Conservation (phyloP, 1,140 invertebrate species). For the Spodoptera litura region DNA sequence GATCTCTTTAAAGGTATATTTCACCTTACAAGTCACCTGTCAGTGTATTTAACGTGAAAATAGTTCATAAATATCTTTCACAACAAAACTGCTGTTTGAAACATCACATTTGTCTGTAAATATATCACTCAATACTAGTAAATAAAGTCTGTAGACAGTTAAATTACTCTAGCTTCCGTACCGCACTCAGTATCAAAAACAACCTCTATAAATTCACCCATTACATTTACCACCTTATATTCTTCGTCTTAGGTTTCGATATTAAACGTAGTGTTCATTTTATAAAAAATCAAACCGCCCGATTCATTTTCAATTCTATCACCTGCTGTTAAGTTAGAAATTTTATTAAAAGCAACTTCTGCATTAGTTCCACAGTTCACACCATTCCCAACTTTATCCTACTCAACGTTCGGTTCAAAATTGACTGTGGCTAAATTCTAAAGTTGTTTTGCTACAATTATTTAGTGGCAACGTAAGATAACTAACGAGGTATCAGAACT, state of each 20-base stretch:
- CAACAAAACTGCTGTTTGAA: slow-evolving; percentile 62
- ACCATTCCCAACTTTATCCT: slow-evolving; percentile 55
- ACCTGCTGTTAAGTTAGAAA: slow-evolving; percentile 66
- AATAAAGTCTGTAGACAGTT: slow-evolving; percentile 75
- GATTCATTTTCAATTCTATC: slow-evolving; percentile 72
- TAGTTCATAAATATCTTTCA: slow-evolving; percentile 55
- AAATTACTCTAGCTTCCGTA: slow-evolving; percentile 78
- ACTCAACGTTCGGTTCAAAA: slow-evolving; percentile 49
- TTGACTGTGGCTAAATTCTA: slow-evolving; percentile 35
- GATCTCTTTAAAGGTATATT: neutral
- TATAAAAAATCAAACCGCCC: slow-evolving; percentile 49
- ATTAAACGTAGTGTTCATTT: slow-evolving; percentile 36
- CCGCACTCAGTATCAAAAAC: slow-evolving; percentile 65
- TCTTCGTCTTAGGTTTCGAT: slow-evolving; percentile 51
- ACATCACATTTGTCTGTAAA: slow-evolving; percentile 74
- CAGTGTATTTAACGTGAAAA: slow-evolving; percentile 52
- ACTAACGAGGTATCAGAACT: slow-evolving; percentile 80
- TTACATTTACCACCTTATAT: slow-evolving; percentile 57
- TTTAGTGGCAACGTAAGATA: slow-evolving; percentile 77
- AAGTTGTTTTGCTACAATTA: slow-evolving; percentile 77
- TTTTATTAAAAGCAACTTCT: slow-evolving; percentile 56
- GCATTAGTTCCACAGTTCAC: slow-evolving; percentile 11
- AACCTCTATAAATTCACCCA: slow-evolving; percentile 38
- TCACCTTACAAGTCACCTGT: slow-evolving; percentile 13
- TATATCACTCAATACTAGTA: slow-evolving; percentile 74